A percentile compares a stretch with the other conserved stretches of the same genome.
phyloP scores from a whole-genome alignment of 92 coral and sea anemone genomes.

The Paragorgia papillata region DNA sequence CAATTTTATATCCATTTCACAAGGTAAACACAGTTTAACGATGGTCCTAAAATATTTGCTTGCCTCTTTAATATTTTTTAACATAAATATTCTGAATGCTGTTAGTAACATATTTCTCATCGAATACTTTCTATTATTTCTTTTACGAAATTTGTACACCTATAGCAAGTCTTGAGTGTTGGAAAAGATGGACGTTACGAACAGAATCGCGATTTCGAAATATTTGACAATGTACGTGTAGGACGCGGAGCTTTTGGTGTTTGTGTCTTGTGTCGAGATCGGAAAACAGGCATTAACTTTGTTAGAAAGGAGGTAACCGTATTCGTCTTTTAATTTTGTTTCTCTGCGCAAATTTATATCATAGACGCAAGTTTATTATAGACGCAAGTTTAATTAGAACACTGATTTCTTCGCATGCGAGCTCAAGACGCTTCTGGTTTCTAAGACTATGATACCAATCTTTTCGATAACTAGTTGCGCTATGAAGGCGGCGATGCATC shows the following conservation, averaged over 20 bases:
- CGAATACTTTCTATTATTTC: neutral
- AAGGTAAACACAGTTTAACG: no score
- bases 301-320: conserved; percentile 63
- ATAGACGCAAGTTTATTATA: conserved; percentile 45
- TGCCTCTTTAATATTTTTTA: no score
- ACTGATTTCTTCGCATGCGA: no score
- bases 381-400: conserved; percentile 63
- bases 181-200: conserved; percentile 60
- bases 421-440: no score
- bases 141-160: neutral
- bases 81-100: no score
- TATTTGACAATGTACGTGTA: conserved; percentile 10
- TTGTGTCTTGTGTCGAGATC: conserved; percentile 52
- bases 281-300: conserved; percentile 43
- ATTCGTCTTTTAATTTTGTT: neutral
- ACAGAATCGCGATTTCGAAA: conserved; percentile 60
- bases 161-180: conserved; percentile 57
- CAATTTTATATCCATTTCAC: no score
- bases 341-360: conserved; percentile 71
- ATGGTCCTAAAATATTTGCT: no score
- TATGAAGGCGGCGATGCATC: no score
- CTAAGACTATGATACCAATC: no score
- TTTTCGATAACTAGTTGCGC: no score
- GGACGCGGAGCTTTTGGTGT: conserved; percentile 79
- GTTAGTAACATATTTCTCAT: no score